Evolutionary conservation across 1,140 invertebrate species (phyloP).

Genomic region (Drosophila funebris): DNA sequence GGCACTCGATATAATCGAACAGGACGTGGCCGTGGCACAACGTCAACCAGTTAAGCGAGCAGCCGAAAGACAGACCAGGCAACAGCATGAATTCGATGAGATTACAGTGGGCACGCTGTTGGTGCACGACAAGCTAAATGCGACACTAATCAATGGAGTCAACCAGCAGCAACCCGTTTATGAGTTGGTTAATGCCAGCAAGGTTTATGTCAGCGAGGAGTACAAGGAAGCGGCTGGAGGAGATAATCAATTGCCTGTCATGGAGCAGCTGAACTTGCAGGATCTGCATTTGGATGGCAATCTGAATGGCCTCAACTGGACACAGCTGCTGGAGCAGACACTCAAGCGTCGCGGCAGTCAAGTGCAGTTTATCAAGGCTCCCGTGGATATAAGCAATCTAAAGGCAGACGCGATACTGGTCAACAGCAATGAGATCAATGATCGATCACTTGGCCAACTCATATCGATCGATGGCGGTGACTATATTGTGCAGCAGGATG

Average conservation of each 20-base stretch:
- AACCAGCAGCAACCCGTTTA: slow-evolving; percentile 45
- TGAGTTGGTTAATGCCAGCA: slow-evolving; percentile 49
- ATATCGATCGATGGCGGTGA: slow-evolving; percentile 66
- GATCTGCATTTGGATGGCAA: slow-evolving; percentile 57
- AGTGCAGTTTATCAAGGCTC: slow-evolving; percentile 64
- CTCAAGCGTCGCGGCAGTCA: slow-evolving; percentile 58
- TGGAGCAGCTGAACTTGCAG: slow-evolving; percentile 37
- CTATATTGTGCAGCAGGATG: slow-evolving; percentile 79
- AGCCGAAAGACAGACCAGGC: neutral
- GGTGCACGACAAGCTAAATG: slow-evolving; percentile 46
- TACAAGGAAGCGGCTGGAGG: slow-evolving; percentile 31
- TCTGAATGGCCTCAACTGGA: slow-evolving; percentile 62
- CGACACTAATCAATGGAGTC: slow-evolving; percentile 60
- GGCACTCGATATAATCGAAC: slow-evolving; percentile 62
- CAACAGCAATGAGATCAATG: slow-evolving; percentile 62
- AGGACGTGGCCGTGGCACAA: neutral
- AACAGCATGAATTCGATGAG: slow-evolving; percentile 54
- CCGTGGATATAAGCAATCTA: slow-evolving; percentile 48
- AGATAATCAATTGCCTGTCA: neutral
- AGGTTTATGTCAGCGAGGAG: slow-evolving; percentile 57
- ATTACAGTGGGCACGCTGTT: slow-evolving; percentile 61
- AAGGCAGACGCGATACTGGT: slow-evolving; percentile 48
- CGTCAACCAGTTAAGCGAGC: slow-evolving; percentile 36
- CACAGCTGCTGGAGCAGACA: slow-evolving; percentile 51
- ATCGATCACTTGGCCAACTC: slow-evolving; percentile 48